phyloP scores from a whole-genome alignment of 2,888 invertebrate genomes.

The Ectemnius cavifrons region DNA sequence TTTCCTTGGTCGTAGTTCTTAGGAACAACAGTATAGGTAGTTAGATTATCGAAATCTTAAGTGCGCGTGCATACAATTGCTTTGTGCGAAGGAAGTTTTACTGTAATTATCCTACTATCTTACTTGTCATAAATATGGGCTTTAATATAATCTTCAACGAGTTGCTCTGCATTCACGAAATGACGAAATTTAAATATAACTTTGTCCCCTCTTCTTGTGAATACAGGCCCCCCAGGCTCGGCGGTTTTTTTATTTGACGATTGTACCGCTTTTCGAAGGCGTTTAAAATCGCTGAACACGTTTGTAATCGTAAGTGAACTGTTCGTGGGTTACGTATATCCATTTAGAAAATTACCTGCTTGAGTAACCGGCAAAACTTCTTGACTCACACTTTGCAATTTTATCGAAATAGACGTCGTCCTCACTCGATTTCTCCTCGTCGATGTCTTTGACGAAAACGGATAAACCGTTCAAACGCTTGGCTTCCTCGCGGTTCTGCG shows the following conservation, averaged over 20 bases:
- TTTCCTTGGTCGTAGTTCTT: constrained; percentile 46
- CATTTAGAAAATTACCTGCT: too few relatives aligned
- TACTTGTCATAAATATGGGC: constrained; percentile 57
- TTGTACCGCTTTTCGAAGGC: constrained; percentile 27
- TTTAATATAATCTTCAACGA: constrained; percentile 48
- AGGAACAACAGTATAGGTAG: constrained; percentile 13
- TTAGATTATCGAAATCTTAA: not conserved
- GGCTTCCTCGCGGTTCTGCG: constrained; percentile 46
- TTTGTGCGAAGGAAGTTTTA: too few relatives aligned
- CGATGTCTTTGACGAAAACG: constrained; percentile 32
- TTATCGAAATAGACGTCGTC: constrained; percentile 3
- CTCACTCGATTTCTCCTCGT: constrained; percentile 26
- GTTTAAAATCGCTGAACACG: constrained; percentile 35
- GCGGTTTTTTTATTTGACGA: constrained; percentile 27
- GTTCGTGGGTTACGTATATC: not conserved
- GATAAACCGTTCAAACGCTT: constrained; percentile 55
- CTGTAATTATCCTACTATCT: not conserved
- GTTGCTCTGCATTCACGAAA: constrained; percentile 45
- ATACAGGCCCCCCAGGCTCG: constrained; percentile 12
- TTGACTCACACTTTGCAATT: constrained; percentile 3
- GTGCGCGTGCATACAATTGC: too few relatives aligned
- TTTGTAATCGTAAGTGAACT: constrained; percentile 10
- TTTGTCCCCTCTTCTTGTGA: constrained; percentile 37
- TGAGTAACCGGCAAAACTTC: not conserved
- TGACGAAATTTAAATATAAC: constrained; percentile 55